phyloP scores from a whole-genome alignment of 2,797 vertebrate species.

The Etheostoma perlongum region DNA sequence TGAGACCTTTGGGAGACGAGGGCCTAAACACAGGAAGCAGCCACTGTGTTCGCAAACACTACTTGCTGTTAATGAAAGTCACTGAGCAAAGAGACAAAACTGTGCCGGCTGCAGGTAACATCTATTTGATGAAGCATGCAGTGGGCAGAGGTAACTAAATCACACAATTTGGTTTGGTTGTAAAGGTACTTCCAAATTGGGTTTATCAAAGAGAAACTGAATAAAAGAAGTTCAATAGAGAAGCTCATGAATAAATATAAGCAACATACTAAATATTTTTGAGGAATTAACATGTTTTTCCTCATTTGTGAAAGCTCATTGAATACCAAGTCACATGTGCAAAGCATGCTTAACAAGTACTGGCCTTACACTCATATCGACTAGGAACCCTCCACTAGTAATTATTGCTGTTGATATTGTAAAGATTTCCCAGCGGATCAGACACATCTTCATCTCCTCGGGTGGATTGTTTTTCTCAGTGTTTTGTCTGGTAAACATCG shows the following conservation, averaged over 20 bases:
- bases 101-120: conserved; percentile 37
- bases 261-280: not conserved
- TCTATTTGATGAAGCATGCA: conserved; percentile 31
- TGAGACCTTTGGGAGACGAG: not conserved
- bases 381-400: conserved; percentile 49
- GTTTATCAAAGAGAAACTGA: conserved; percentile 29
- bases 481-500: conserved; percentile 70
- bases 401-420: conserved; percentile 71
- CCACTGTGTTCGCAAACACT: conserved; percentile 33
- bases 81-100: conserved; percentile 49
- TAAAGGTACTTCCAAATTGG: conserved; percentile 8
- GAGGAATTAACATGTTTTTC: conserved; percentile 24
- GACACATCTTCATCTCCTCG: conserved; percentile 59
- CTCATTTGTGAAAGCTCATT: conserved; percentile 39
- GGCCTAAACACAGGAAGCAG: conserved; percentile 40
- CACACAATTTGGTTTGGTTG: conserved; percentile 13
- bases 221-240: not conserved
- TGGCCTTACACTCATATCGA: conserved; percentile 29
- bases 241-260: conserved; percentile 42
- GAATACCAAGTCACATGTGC: conserved; percentile 28
- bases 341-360: conserved; percentile 17
- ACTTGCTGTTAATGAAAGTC: conserved; percentile 43
- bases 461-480: conserved; percentile 40
- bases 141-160: conserved; percentile 26
- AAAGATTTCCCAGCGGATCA: conserved; percentile 66